These are phyloP conservation scores for Natrix natrix DNA, from an alignment of 2,797 vertebrate genomes.

Conservation along the genomic window DNA sequence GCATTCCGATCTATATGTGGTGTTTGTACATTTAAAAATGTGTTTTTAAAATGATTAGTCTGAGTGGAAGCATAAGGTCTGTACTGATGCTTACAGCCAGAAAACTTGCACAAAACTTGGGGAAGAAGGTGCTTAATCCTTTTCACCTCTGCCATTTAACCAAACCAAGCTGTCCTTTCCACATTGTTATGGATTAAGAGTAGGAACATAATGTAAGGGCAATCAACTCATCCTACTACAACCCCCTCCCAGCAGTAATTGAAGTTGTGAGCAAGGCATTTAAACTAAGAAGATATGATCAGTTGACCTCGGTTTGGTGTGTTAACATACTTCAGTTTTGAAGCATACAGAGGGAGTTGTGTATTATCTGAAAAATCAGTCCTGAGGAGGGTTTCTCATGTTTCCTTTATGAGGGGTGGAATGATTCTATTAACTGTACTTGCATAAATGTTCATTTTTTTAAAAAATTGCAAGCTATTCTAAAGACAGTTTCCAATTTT, in stretches of 20 bases:
- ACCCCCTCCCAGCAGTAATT: neutral
- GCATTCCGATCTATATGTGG: slow-evolving; percentile 16
- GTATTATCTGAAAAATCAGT: neutral
- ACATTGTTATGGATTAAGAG: neutral
- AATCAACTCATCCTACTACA: neutral
- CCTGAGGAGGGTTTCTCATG: neutral
- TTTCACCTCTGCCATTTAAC: neutral
- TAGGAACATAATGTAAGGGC: neutral
- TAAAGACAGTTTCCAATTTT: neutral
- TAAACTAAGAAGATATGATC: neutral
- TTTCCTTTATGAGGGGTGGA: neutral
- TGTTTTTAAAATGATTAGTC: neutral
- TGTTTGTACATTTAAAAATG: neutral
- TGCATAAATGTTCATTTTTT: neutral
- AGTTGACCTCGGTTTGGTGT: neutral
- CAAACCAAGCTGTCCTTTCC: neutral
- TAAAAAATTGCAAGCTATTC: neutral
- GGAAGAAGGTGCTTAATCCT: neutral
- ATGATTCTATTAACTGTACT: neutral
- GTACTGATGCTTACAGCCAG: neutral
- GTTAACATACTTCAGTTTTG: neutral
- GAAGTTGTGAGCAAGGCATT: neutral
- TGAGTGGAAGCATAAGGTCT: neutral
- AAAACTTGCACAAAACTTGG: too few relatives aligned
- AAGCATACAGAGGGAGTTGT: neutral